Evolutionary conservation across 2,888 invertebrate genomes (phyloP).

Genomic region (Rugalucina vietnamica): DNA sequence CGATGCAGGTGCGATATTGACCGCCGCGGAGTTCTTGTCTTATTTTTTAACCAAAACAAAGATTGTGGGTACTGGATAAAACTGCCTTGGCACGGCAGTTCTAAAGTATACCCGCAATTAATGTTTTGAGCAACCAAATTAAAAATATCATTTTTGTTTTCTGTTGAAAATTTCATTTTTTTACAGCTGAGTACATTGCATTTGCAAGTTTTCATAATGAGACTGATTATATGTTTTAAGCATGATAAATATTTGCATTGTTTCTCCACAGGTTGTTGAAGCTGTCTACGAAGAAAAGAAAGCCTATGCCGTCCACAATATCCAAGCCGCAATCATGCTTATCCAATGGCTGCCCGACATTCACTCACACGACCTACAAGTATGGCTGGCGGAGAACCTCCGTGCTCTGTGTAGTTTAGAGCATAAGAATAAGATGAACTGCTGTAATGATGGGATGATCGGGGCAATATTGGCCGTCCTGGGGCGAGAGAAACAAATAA

Average conservation of each 20-base stretch:
- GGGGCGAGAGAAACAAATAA: slow-evolving; percentile 83
- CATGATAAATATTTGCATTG: not conserved
- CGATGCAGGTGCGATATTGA: too few species aligned
- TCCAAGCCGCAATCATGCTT: slow-evolving; percentile 85
- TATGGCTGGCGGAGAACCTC: slow-evolving; percentile 84
- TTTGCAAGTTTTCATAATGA: too few species aligned
- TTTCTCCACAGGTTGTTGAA: slow-evolving; percentile 73
- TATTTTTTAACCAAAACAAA: too few species aligned
- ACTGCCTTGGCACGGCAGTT: too few species aligned
- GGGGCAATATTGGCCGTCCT: slow-evolving; percentile 85
- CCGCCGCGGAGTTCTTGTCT: too few species aligned
- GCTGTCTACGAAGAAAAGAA: slow-evolving; percentile 68
- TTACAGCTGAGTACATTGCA: too few species aligned
- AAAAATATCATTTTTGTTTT: too few species aligned
- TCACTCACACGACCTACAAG: slow-evolving; percentile 81
- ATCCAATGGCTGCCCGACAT: slow-evolving; percentile 86
- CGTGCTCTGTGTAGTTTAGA: slow-evolving; percentile 81
- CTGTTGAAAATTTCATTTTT: too few species aligned
- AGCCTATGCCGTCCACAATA: slow-evolving; percentile 80
- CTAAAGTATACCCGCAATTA: too few species aligned
- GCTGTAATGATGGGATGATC: slow-evolving; percentile 86
- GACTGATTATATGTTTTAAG: too few species aligned
- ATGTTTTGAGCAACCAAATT: too few species aligned
- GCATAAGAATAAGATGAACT: slow-evolving; percentile 85
- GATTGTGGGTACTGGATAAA: too few species aligned